Base-by-base conservation (phyloP, 1,140 invertebrate species). In the Diorhabda carinulata region DNA sequence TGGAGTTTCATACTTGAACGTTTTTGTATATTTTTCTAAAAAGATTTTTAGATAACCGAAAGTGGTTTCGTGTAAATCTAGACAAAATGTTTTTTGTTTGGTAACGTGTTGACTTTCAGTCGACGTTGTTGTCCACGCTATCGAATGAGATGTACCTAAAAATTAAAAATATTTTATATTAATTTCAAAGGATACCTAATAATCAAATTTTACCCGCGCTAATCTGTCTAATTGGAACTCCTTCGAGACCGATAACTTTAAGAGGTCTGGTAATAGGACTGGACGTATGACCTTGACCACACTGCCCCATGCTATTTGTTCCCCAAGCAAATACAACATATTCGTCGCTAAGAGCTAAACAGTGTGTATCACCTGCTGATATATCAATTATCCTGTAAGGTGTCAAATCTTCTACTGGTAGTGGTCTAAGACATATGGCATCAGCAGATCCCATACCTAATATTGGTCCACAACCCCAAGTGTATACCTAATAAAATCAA, bases 221-320 rank as follows among this genome's bases (percentile, higher is more conserved):
- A 44, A 90, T 89, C 72, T 87, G 85, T 58, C 86, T 82, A 64
- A 90, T 85, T 67, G 83, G 83, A 60, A 86, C 82, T 2, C 85
- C 85, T 10, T 86, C 86, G 8, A 91, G 77, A 3, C 87, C 87
- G 58, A 87, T 78, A 0, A 91, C 88, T 73, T 88, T 84, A 7
- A 84, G 81, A 25, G 89, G 88, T 73, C 85, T 80, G 60, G 85
- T 85, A 9, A 90, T 85, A 3, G 87, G 87, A 56, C 86, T 87
- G 7, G 86, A 87, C 3, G 85, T 85, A 78, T 90, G 88, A 5
- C 89, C 89, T 76, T 88, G 86, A 9, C 89, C 89, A 81, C 88
- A 90, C 74, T 91, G 89, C 0, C 90, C 90, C 82, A 89, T 88
- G 44, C 87, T 85, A 82, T 90, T 90, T 69, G 87, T 87, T 47